Percentiles rank a stretch among this genome's conserved stretches.
These are phyloP conservation scores for Bombus vancouverensis DNA, from an alignment of 1,140 invertebrate species.

Conservation along the genomic window DNA sequence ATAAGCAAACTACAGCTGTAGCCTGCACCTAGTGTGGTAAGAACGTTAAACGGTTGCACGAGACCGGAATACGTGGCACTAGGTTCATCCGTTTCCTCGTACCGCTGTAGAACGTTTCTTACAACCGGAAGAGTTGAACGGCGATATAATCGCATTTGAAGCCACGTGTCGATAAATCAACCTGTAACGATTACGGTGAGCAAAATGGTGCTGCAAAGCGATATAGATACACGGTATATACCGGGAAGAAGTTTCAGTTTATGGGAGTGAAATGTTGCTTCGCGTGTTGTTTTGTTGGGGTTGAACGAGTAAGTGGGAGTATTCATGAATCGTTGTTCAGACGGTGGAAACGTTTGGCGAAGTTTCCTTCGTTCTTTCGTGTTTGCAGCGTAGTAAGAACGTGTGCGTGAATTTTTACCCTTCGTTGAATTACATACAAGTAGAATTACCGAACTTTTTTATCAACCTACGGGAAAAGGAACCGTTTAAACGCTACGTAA, in stretches of 20 bases:
- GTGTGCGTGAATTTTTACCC: background rate
- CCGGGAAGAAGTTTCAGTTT: background rate
- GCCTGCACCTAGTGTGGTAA: background rate
- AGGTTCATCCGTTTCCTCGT: background rate
- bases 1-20: constrained; percentile 22
- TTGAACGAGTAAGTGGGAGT: background rate
- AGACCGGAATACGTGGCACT: constrained; percentile 12
- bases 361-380: background rate
- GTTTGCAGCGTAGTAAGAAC: no score
- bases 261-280: background rate
- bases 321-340: no score
- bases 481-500: no score
- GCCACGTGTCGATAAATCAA: constrained; percentile 25
- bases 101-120: background rate
- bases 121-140: background rate
- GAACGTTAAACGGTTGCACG: constrained; percentile 33
- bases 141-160: constrained; percentile 20
- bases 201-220: background rate
- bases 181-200: background rate
- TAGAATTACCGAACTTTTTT: no score
- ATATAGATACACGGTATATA: background rate
- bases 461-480: no score
- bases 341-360: background rate
- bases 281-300: background rate
- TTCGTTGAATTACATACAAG: no score